Conservation (phyloP, 2,797 vertebrate genomes). For the Cuniculus paca region DNA sequence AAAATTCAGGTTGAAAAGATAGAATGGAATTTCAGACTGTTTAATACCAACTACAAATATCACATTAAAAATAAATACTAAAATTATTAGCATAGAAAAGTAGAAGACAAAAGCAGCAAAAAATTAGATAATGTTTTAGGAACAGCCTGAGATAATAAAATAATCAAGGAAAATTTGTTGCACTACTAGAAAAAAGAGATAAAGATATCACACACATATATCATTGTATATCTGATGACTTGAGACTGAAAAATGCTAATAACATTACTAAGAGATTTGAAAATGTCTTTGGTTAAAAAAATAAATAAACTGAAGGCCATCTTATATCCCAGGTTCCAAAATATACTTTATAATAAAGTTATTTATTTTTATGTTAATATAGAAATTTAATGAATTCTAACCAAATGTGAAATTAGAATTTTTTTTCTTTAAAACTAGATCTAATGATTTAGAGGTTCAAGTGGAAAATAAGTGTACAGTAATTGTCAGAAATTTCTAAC, state of each 20-base stretch:
- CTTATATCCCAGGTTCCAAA: neutral
- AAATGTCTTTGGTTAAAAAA: neutral
- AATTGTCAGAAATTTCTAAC: neutral
- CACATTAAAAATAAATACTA: slow-evolving; percentile 1
- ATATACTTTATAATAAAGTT: neutral
- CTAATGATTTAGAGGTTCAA: neutral
- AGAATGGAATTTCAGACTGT: neutral
- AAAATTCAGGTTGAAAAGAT: neutral
- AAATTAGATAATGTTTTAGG: slow-evolving; percentile 12
- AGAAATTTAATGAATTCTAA: slow-evolving; percentile 48
- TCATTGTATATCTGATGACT: neutral
- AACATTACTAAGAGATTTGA: neutral
- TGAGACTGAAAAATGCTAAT: neutral
- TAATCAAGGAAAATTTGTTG: neutral
- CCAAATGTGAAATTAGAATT: neutral
- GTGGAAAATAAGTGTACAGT: slow-evolving; percentile 3
- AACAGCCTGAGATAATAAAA: slow-evolving; percentile 16
- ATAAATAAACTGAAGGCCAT: neutral
- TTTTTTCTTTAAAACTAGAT: slow-evolving; percentile 29
- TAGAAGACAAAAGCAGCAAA: neutral
- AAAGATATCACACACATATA: neutral
- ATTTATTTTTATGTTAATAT: neutral
- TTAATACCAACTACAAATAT: neutral
- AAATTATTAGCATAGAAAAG: neutral
- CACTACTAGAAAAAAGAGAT: neutral